Conservation (phyloP, 2,113 vertebrate species). For the Corynorhinus townsendii region DNA sequence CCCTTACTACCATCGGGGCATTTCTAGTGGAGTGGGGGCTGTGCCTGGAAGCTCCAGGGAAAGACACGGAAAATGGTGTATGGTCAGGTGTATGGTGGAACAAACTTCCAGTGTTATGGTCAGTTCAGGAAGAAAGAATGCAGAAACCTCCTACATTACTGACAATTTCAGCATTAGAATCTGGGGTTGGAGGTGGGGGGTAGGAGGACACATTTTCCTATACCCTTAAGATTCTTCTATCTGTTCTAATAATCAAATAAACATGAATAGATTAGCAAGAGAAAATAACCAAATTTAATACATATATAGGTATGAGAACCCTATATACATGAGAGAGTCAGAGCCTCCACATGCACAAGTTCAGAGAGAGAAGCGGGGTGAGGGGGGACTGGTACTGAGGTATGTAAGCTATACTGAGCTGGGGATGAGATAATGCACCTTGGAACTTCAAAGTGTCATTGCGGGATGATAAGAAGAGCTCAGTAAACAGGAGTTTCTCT, state of each 20-base stretch:
- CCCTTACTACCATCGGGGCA: accelerated
- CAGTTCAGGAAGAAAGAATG: background rate
- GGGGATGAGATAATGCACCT: background rate
- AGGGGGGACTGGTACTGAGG: background rate
- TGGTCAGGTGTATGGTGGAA: background rate
- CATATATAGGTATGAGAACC: background rate
- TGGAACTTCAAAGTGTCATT: background rate
- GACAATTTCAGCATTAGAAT: background rate
- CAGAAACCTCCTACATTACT: background rate
- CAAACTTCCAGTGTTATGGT: background rate
- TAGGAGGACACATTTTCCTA: background rate
- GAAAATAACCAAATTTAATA: background rate
- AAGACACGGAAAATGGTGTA: background rate
- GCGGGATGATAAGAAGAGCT: background rate
- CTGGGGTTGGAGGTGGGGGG: background rate
- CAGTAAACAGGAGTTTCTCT: background rate
- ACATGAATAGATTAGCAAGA: background rate
- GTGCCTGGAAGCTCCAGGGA: background rate
- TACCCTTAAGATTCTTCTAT: background rate
- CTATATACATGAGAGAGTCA: background rate
- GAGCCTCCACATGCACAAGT: background rate
- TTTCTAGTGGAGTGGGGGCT: background rate
- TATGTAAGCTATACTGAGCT: background rate
- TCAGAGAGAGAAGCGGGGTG: background rate
- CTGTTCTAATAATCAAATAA: background rate